Conservation (phyloP, 2,797 vertebrate species). For the Chlorospingus flavigularis region DNA sequence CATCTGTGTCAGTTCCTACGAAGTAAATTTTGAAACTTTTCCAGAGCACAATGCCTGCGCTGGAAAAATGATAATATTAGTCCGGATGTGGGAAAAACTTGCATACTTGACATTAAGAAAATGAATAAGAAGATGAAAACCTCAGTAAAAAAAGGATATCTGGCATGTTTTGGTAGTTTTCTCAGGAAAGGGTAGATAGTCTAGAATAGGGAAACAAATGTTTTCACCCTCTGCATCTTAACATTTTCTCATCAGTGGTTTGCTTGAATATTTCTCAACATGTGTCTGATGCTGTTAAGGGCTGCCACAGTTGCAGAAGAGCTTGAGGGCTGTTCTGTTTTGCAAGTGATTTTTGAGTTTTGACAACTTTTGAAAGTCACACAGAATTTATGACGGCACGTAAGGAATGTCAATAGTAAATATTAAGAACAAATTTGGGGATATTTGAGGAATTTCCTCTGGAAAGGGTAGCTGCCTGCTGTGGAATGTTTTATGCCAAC, state of each 20-base stretch:
- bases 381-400: not conserved
- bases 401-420: not conserved
- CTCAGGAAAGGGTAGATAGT: not conserved
- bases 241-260: not conserved
- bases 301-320: not conserved
- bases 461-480: not conserved
- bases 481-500: not conserved
- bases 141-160: not conserved
- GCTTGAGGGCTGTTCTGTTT: not conserved
- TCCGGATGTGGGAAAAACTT: not conserved
- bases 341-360: not conserved
- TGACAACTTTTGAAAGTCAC: not conserved
- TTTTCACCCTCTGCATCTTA: not conserved
- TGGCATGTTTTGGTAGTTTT: not conserved
- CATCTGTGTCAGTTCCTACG: not conserved
- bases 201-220: not conserved
- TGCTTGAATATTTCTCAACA: not conserved
- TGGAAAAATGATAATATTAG: not conserved
- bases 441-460: not conserved
- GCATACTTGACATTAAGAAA: not conserved
- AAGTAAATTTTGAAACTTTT: not conserved
- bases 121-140: not conserved
- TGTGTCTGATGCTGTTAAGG: not conserved
- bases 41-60: not conserved
- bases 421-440: not conserved